Evolutionary conservation across 2,797 vertebrate species (phyloP).

Genomic region (Phoeniculus purpureus): DNA sequence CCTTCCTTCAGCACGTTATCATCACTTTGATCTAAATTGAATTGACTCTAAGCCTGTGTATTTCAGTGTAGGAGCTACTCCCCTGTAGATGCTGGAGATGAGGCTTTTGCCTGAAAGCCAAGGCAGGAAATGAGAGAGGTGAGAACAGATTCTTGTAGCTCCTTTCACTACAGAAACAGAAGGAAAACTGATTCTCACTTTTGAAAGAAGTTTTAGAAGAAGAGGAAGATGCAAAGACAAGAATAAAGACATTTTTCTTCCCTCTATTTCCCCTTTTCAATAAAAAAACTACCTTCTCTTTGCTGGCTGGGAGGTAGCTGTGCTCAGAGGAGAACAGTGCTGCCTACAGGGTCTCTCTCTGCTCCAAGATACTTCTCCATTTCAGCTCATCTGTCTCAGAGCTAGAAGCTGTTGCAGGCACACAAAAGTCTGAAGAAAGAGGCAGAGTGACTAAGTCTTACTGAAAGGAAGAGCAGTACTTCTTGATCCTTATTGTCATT

Average conservation of each 20-base stretch:
- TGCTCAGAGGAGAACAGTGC: background rate
- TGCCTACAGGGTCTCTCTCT: background rate
- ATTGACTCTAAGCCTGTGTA: constrained; percentile 42
- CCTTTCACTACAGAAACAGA: background rate
- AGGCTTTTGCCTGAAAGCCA: background rate
- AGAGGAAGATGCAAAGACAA: background rate
- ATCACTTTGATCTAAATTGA: constrained; percentile 57
- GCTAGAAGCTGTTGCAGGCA: background rate
- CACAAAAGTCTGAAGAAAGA: background rate
- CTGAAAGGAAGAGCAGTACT: background rate
- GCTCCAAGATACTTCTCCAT: background rate
- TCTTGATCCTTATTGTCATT: background rate
- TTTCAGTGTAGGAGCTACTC: background rate
- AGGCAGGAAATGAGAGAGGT: background rate
- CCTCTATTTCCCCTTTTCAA: background rate
- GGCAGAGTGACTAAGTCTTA: background rate
- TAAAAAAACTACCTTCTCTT: background rate
- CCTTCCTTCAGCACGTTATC: constrained; percentile 6
- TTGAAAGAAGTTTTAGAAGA: background rate
- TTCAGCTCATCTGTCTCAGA: background rate
- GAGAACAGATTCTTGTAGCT: background rate
- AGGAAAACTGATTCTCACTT: background rate
- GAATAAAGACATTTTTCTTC: background rate
- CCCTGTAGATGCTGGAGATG: background rate
- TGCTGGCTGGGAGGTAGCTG: background rate